Evolutionary conservation across 2,888 invertebrate genomes (phyloP), one percentile per base, ranked within the genome.

Genomic region (Heliconius aoede): DNA sequence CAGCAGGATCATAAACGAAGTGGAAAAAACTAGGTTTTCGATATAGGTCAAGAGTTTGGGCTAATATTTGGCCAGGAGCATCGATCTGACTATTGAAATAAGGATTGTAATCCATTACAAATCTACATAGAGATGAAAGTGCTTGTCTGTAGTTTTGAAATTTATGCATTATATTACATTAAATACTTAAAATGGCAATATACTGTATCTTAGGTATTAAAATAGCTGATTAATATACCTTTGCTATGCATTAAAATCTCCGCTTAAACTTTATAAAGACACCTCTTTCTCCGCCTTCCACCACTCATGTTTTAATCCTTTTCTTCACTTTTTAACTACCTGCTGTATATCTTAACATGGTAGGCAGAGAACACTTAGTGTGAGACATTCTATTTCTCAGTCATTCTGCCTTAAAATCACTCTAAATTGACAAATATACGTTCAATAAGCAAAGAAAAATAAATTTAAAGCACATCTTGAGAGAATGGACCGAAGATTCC

Each of bases 401-500:
- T 26, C 7, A 9, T 62, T 30, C 30, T 4, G 4, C 28, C 3
- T 30, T 21, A 30, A 30, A 62, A 64, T n/a, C 11, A 21, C n/a
- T 30, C 30, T 9, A 21, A 32, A 21, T 64, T 32, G 30, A 64
- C 62, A 64, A 32, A 8, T 30, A 30, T 26, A 40, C n/a, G 30
- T 71, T 58, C 58, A 71, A 71, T 71, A 71, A 58, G 58, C 18
- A 71, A 32, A 28, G 32, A 32, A 26, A 73, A 67, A 67, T 28
- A 67, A 40, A 67, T 67, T 67, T 21, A 46, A 40, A 67, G 21
- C 28, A 67, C 9, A 67, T 67, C 67, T 68, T 46, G 46, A 68
- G 46, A 26, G 28, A 73, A 76, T 71, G 62, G 68, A 58, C 68
- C 78, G 80, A 78, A 83, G 83, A 83, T 81, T 81, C 81, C 82